Evolutionary conservation across 64 coral and sea anemone genomes (phyloP), one percentile per base, ranked within the genome.

Genomic region (Platygyra sinensis): DNA sequence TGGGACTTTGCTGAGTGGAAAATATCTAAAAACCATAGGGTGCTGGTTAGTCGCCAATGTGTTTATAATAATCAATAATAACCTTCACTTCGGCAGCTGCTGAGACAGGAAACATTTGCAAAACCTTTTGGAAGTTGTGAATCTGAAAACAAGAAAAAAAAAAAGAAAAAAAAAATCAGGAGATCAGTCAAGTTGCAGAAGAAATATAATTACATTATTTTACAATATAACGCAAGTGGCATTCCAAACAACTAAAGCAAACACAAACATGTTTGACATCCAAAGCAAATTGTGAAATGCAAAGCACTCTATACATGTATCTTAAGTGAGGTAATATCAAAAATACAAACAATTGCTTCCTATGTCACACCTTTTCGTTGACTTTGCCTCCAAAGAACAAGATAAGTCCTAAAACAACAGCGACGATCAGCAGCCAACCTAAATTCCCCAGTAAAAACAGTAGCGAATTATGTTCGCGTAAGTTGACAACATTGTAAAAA

Each of bases 101-200:
- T 19, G 46, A 50, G 27, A 78, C 49, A 22, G 16, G 19, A 38
- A 22, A 6, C 6, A 2, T 22, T 78, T 27, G 11, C 20, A 52
- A 52, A 78, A 54, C 20, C 19, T 38, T 78, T 78, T 78, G 75
- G 54, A 78, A 10, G 38, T 42, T 78, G 46, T 78, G 42, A n/a
- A 78, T 55, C 75, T 78, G 75, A 50, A 78, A 78, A 17, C 14
- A 65, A n/a, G 24, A 65, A 39, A 4, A 18, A 39, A 39, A 18
- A 13, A n/a, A 38, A 39, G 36, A 18, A 5, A 75, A 4, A 16
- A n/a, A n/a, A n/a, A n/a, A n/a, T n/a, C n/a, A n/a, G n/a, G n/a
- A n/a, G n/a, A n/a, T n/a, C n/a, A n/a, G n/a, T n/a, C n/a, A n/a
- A n/a, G n/a, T n/a, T n/a, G n/a, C n/a, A n/a, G n/a, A n/a, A n/a